Evolutionary conservation across 2,888 invertebrate genomes (phyloP), one percentile per base, ranked within the genome.

Genomic region (Agrotis clavis): DNA sequence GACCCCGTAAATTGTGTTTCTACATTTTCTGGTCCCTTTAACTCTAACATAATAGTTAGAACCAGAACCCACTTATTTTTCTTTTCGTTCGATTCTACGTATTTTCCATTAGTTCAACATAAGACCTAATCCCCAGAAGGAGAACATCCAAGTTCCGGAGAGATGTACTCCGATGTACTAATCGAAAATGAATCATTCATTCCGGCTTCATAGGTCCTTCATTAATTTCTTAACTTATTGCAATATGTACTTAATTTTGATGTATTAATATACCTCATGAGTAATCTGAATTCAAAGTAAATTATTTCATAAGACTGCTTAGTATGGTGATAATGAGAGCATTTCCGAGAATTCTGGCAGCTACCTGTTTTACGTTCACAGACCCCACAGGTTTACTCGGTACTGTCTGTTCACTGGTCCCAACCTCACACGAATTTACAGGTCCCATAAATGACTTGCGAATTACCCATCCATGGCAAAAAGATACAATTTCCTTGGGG

Each of bases 321-420:
- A 62, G 54, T 50, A 45, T 71, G 14, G 60, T 68, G 59, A 69
- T 67, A 57, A 74, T 67, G 59, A 48, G 65, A 63, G 7, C 30
- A 72, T 61, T 89, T 88, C 87, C 50, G 57, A 79, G 86, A 88
- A 89, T 76, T 71, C 21, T 41, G 25, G 50, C 14, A 57, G 57
- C 14, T 83, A 83, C 82, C 86, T 82, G 86, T 68, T 80, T 71
- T 75, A 75, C 67, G 53, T 41, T 61, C 54, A 47, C 69, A 61
- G 80, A 88, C 79, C 80, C 71, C 84, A 83, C 81, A 80, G 54
- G 71, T 77, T 74, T 73, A 77, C 75, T 13, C 25, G 61, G 71
- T 67, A 62, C 76, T 54, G 63, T 41, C n/a, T 71, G 68, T 69
- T 68, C 64, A 66, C 70, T 78, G 70, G 72, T 65, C 74, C 68